Percentiles rank a stretch among this genome's conserved stretches.
Conservation (phyloP, 2,888 invertebrate genomes). For the Sminthurides aquaticus region DNA sequence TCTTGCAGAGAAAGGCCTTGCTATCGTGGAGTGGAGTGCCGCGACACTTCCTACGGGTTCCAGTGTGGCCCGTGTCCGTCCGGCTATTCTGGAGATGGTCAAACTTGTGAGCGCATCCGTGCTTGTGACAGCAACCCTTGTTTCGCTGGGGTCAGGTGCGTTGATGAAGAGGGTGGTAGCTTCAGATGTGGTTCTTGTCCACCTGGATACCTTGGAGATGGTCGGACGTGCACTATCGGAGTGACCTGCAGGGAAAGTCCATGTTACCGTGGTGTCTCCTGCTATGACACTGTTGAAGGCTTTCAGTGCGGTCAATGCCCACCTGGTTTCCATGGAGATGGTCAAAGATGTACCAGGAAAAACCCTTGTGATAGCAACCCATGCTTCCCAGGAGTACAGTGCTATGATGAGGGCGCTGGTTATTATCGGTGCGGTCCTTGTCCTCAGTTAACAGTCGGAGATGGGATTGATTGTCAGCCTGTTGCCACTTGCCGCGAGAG, state of each 20-base stretch:
- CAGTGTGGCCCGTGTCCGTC: constrained; percentile 13
- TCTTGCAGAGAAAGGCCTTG: constrained; percentile 40
- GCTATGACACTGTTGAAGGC: constrained; percentile 7
- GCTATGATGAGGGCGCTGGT: constrained; percentile 9
- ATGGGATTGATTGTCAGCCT: constrained; percentile 12
- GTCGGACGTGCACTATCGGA: not conserved
- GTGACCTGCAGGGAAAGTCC: constrained; percentile 8
- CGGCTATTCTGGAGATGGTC: constrained; percentile 9
- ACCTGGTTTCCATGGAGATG: constrained; percentile 12
- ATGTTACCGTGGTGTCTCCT: constrained; percentile 2
- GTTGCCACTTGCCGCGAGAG: constrained; percentile 13
- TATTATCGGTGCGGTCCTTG: constrained; percentile 14
- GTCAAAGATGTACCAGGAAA: constrained; percentile 12
- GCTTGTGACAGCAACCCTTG: constrained; percentile 9
- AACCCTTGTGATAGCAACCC: constrained; percentile 19
- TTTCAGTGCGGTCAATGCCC: constrained; percentile 10
- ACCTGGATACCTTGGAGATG: constrained; percentile 3
- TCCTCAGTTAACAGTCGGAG: constrained; percentile 10
- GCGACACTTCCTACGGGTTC: constrained; percentile 17
- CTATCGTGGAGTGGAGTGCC: constrained; percentile 29
- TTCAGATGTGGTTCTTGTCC: constrained; percentile 14
- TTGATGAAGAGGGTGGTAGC: constrained; percentile 2
- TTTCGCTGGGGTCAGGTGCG: not conserved
- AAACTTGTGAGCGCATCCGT: not conserved
- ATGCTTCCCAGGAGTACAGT: constrained; percentile 17